Conservation (phyloP, 2,888 invertebrate species). For the Diarsia dahlii region DNA sequence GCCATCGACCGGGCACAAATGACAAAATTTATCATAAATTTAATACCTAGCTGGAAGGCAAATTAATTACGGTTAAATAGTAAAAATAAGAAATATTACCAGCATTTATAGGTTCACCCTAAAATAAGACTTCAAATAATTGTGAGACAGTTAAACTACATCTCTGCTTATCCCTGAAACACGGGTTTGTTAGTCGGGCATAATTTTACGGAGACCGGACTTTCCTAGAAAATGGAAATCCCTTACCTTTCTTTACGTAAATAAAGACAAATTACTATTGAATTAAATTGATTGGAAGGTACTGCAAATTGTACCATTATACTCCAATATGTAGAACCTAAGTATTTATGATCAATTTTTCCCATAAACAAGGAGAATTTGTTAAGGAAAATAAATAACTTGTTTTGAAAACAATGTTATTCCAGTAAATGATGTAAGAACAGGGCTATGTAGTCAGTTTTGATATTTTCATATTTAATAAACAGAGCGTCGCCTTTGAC, state of each 20-base stretch:
- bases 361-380: constrained; percentile 10
- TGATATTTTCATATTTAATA: constrained; percentile 9
- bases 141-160: neutral
- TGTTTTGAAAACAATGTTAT: constrained; percentile 31
- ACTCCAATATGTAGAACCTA: neutral
- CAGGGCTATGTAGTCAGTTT: neutral
- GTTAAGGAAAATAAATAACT: constrained; percentile 16
- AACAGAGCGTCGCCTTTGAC: constrained; percentile 19
- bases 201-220: neutral
- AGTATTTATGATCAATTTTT: constrained; percentile 1
- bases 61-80: neutral
- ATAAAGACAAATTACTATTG: neutral
- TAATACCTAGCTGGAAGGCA: neutral
- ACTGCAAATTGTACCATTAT: neutral
- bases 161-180: neutral
- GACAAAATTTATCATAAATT: neutral
- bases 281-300: neutral
- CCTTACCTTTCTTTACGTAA: neutral
- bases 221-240: neutral
- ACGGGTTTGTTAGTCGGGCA: no score
- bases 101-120: neutral
- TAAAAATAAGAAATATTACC: neutral
- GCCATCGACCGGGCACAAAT: neutral
- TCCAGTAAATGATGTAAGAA: constrained; percentile 7
- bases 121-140: neutral